These are phyloP conservation scores for Bubo bubo DNA, from an alignment of 2,113 vertebrate species.

Conservation along the genomic window DNA sequence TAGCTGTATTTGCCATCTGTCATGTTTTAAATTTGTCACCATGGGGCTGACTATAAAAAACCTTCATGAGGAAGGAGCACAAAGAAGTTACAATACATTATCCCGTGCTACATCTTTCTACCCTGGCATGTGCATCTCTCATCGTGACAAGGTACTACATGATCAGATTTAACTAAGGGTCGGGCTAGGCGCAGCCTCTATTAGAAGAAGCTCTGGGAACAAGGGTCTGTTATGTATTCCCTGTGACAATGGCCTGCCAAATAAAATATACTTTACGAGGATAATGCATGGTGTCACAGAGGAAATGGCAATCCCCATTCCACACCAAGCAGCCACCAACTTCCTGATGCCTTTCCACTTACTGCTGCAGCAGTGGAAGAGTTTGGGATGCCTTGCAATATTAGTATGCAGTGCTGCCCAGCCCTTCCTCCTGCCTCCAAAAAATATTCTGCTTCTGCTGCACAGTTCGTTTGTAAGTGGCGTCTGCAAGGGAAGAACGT, in stretches of 20 bases:
- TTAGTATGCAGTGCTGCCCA: background rate
- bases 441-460: background rate
- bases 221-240: background rate
- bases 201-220: background rate
- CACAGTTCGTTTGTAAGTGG: background rate
- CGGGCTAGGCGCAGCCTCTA: background rate
- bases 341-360: background rate
- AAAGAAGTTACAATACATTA: background rate
- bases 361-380: background rate
- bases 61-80: background rate
- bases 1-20: background rate
- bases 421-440: background rate
- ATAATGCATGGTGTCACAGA: accelerated
- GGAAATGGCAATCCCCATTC: background rate
- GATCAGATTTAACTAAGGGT: background rate
- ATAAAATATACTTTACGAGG: background rate
- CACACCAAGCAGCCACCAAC: background rate
- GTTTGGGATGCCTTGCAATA: background rate
- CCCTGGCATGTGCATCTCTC: background rate
- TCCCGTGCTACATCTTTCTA: background rate
- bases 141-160: background rate
- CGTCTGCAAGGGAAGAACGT: background rate
- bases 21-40: background rate
- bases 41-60: background rate
- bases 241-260: background rate